phyloP scores from a whole-genome alignment of 1,140 invertebrate species.

The Trichonephila clavata region DNA sequence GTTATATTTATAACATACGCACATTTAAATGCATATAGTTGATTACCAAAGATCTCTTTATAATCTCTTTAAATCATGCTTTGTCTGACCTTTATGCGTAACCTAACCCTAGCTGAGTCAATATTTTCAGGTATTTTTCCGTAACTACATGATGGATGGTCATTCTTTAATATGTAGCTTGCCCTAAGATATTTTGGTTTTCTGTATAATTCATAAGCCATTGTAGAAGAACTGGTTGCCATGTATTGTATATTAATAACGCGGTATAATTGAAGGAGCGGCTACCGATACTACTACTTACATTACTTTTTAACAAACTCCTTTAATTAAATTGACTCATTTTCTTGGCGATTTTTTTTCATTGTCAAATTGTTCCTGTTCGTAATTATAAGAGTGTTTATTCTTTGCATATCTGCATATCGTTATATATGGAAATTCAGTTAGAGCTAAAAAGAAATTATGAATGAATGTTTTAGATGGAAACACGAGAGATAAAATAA shows the following conservation, averaged over 20 bases:
- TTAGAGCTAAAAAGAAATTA: background rate
- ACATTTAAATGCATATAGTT: too few relatives aligned
- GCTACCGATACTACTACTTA: background rate
- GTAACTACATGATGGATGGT: background rate
- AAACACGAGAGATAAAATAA: background rate
- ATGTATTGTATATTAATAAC: background rate
- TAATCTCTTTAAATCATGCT: too few relatives aligned
- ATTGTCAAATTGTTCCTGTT: background rate
- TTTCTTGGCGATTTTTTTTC: background rate
- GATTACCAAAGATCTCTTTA: too few relatives aligned
- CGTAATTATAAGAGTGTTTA: background rate
- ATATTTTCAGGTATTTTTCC: background rate
- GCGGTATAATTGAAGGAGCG: constrained; percentile 11
- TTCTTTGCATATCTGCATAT: background rate
- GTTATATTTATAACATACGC: too few relatives aligned
- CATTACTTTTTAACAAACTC: background rate
- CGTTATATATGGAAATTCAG: background rate
- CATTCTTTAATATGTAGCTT: background rate
- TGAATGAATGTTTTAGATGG: background rate
- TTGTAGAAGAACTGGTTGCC: background rate
- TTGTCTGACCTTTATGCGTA: too few relatives aligned
- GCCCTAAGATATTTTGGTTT: background rate
- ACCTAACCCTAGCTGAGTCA: too few relatives aligned
- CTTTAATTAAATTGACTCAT: background rate
- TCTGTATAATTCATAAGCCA: background rate